Base-by-base conservation (phyloP, 2,113 vertebrate species). In the Megaleporinus macrocephalus region DNA sequence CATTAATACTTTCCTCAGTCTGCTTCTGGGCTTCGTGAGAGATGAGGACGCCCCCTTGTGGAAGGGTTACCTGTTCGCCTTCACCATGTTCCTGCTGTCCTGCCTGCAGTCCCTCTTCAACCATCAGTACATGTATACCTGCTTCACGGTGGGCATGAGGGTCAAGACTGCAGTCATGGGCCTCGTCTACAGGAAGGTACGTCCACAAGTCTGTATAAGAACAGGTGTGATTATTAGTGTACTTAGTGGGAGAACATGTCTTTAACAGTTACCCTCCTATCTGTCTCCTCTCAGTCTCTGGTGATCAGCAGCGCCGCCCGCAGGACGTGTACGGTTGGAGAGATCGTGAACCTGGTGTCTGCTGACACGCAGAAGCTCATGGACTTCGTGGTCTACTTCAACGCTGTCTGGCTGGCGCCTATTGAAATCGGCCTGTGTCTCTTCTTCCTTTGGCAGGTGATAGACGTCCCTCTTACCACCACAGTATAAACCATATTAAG, bases 381-480 rank as follows among this genome's bases (percentile, higher is more conserved):
- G 76, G 96, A 98, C 76, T 89, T 96, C 14, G 53, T 96, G 7
- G 80, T 96, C 30, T 96, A 95, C 88, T 91, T 96, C 78, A 97
- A 96, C 16, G 95, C 93, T 2, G 89, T 94, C 18, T 97, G 96
- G 95, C 73, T 95, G 59, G 93, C 95, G 0, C 92, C 95, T 0
- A 30, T 96, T 22, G 94, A 96, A 87, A 95, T 97, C 14, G 5
- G 87, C 1, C 80, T 97, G 80, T 98, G 96, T 75, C 96, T 97
- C 73, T 88, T 93, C 89, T 96, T 96, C 84, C 91, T 98, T 73
- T 98, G 96, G 95, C 94, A 96, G 95, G 96, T 97, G 87, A 79
- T 65, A 73, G 27, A 65, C 20, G 10, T 51, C 49, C 18, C 14
- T 51, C 49, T 16, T 7, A 3, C 36, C 7, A 36, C 36, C 36